Percentiles rank a stretch among this genome's conserved stretches.
Evolutionary conservation across 2,113 vertebrate species (phyloP).

Genomic region (Chrysochloris asiatica): DNA sequence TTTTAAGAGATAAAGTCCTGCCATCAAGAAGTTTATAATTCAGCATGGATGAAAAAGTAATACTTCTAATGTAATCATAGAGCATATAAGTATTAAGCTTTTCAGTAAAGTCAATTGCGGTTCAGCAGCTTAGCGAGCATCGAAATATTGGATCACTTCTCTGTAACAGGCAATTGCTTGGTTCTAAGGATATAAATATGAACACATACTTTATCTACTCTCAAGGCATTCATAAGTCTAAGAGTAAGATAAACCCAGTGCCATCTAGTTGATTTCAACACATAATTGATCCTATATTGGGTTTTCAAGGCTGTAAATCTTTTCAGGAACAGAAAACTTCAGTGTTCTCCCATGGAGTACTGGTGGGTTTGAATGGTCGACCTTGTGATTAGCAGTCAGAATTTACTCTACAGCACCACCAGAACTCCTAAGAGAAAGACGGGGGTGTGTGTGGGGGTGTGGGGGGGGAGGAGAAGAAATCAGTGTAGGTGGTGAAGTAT

Average conservation of each 20-base stretch:
- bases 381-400: no score
- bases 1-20: not conserved
- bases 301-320: no score
- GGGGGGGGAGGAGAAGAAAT: not conserved
- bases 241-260: not conserved
- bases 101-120: not conserved
- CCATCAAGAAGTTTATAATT: not conserved
- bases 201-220: not conserved
- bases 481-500: not conserved
- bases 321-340: no score
- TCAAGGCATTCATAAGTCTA: not conserved
- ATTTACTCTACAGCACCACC: no score
- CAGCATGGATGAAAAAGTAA: not conserved
- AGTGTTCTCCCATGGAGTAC: no score
- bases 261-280: no score
- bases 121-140: not conserved
- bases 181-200: not conserved
- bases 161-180: not conserved
- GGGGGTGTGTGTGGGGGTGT: no score
- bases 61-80: not conserved
- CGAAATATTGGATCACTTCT: not conserved
- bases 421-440: no score
- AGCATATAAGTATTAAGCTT: not conserved
- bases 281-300: no score
- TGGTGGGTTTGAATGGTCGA: no score